These are phyloP conservation scores for Noctua janthe DNA, from an alignment of 2,888 invertebrate species.

Conservation along the genomic window DNA sequence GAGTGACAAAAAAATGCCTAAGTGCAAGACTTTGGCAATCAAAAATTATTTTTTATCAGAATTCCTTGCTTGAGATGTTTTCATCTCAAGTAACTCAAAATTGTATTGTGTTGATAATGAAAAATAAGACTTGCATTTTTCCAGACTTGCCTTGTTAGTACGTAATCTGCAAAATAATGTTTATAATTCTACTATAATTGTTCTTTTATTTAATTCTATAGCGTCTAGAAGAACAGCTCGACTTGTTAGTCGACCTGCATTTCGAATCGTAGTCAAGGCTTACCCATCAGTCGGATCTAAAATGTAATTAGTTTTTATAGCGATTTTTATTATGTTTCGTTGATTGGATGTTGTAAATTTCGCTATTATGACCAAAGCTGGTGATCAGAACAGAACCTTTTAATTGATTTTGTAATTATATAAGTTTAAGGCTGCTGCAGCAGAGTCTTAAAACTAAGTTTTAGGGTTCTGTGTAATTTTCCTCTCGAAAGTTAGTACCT, in stretches of 20 bases:
- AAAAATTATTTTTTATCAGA: not conserved
- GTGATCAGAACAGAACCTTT: constrained; percentile 61
- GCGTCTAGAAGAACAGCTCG: constrained; percentile 31
- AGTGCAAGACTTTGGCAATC: not conserved
- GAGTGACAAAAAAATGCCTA: not conserved
- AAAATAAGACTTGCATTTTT: not conserved
- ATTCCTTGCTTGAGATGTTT: not conserved
- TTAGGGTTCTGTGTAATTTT: constrained; percentile 2
- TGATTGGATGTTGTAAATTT: constrained; percentile 71
- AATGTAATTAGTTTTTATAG: constrained; percentile 69
- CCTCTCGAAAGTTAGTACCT: not conserved
- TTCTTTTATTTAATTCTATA: constrained; percentile 18
- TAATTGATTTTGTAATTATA: constrained; percentile 60
- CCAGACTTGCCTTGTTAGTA: not conserved
- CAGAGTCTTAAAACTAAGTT: not conserved
- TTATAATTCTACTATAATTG: not conserved
- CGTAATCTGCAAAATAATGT: not conserved
- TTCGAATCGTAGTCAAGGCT: constrained; percentile 63
- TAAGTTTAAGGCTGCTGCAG: constrained; percentile 25
- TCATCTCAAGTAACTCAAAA: not conserved
- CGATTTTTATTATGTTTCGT: constrained; percentile 68
- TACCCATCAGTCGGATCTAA: constrained; percentile 57
- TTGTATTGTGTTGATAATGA: no score
- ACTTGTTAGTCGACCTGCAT: constrained; percentile 54
- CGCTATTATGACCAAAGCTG: constrained; percentile 63